These are phyloP conservation scores for Onychomys torridus DNA, from an alignment of 2,797 vertebrate genomes.

Conservation along the genomic window DNA sequence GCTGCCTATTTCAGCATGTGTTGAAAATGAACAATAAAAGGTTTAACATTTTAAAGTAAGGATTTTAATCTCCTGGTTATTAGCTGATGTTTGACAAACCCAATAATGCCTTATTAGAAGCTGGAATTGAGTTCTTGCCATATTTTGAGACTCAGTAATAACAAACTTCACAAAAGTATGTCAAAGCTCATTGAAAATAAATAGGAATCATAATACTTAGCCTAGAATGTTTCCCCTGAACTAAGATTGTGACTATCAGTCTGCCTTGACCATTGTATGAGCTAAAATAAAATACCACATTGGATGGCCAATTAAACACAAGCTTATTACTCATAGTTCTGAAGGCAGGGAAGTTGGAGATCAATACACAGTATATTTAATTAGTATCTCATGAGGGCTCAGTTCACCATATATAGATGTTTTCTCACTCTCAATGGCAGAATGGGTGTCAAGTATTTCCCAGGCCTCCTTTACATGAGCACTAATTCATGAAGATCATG, in stretches of 20 bases:
- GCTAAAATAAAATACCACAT: neutral
- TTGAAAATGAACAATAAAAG: slow-evolving; percentile 66
- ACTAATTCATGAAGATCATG: neutral
- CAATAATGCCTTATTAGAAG: slow-evolving; percentile 3
- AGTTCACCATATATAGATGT: neutral
- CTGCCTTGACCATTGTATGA: neutral
- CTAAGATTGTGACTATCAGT: neutral
- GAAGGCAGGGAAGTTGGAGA: neutral
- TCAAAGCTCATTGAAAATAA: neutral
- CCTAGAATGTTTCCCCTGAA: neutral
- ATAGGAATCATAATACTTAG: neutral
- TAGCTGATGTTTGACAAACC: neutral
- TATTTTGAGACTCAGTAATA: slow-evolving; percentile 32
- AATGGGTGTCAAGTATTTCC: neutral
- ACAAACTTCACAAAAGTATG: neutral
- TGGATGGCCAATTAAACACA: neutral
- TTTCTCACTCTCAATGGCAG: neutral
- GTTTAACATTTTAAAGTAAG: neutral
- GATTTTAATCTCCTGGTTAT: slow-evolving; percentile 47
- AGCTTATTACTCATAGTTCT: neutral
- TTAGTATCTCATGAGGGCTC: neutral
- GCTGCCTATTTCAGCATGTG: slow-evolving; percentile 14
- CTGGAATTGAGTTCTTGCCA: neutral
- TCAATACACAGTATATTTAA: neutral
- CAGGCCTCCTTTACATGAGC: neutral